A percentile compares a stretch with the other conserved stretches of the same genome.
phyloP scores from a whole-genome alignment of 37 sponge, comb jelly and placozoan genomes.

The Cliona cf. orientalis region DNA sequence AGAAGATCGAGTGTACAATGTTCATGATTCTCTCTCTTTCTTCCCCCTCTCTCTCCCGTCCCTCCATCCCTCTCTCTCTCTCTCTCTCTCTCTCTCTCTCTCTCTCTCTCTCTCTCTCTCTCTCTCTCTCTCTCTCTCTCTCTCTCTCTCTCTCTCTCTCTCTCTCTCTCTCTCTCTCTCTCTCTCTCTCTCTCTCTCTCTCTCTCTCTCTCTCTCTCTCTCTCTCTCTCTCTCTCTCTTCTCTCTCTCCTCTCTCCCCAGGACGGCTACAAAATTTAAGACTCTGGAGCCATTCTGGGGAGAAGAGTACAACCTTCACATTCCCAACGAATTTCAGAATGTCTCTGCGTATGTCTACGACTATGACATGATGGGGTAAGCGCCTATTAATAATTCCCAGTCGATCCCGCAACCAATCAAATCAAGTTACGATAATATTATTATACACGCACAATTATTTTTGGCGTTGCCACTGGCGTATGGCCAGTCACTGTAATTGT shows the following conservation, averaged over 20 bases:
- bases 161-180: not conserved
- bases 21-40: too few relatives aligned
- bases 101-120: not conserved
- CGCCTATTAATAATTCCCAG: too few relatives aligned
- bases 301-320: constrained; percentile 88
- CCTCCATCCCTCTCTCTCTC: not conserved
- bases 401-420: not conserved
- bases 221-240: not conserved
- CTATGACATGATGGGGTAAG: constrained; percentile 73
- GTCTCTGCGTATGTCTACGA: constrained; percentile 82
- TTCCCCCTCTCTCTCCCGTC: too few relatives aligned
- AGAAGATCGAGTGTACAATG: too few relatives aligned
- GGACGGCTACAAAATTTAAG: constrained; percentile 85
- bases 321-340: constrained; percentile 79
- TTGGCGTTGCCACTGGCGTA: not conserved
- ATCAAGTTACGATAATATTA: too few relatives aligned
- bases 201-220: not conserved
- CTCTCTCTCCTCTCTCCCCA: not conserved
- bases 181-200: not conserved
- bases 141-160: not conserved
- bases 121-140: not conserved
- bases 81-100: not conserved
- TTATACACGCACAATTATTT: too few relatives aligned
- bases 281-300: constrained; percentile 91
- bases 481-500: not conserved